Evolutionary conservation across 2,888 invertebrate genomes (phyloP).

Genomic region (Nebria salina): DNA sequence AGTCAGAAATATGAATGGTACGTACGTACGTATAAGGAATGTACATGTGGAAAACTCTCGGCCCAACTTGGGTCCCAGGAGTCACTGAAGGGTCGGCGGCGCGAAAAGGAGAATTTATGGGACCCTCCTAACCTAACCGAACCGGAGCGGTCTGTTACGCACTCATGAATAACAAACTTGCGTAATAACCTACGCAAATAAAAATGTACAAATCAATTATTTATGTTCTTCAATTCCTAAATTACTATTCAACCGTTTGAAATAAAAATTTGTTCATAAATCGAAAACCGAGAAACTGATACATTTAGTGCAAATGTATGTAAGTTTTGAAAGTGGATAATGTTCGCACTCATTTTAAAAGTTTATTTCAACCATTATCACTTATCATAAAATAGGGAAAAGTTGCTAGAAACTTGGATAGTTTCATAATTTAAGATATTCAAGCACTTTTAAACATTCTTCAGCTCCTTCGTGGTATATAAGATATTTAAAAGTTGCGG

Average conservation of each 20-base stretch:
- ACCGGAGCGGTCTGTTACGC: constrained; percentile 22
- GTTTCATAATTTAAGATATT: background rate
- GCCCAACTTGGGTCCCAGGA: constrained; percentile 11
- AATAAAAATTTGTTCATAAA: background rate
- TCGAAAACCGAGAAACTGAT: background rate
- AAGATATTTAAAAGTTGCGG: background rate
- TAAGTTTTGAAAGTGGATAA: background rate
- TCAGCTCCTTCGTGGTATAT: background rate
- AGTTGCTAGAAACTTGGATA: background rate
- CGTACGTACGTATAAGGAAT: background rate
- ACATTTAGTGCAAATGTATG: background rate
- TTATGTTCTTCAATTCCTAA: background rate
- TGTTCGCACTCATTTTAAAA: background rate
- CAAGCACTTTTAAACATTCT: background rate
- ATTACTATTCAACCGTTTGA: background rate
- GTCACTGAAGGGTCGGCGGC: background rate
- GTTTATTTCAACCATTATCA: background rate
- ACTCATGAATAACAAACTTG: constrained; percentile 40
- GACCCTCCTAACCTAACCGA: background rate
- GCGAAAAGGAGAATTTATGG: constrained; percentile 31
- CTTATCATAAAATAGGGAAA: background rate
- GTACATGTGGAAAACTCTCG: background rate
- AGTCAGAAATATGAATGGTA: background rate
- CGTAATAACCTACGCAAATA: constrained; percentile 14
- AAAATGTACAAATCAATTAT: constrained; percentile 20